Percentiles rank a stretch among this genome's conserved stretches.
These are phyloP conservation scores for Dreissena polymorpha DNA, from an alignment of 1,140 invertebrate genomes.

Conservation along the genomic window DNA sequence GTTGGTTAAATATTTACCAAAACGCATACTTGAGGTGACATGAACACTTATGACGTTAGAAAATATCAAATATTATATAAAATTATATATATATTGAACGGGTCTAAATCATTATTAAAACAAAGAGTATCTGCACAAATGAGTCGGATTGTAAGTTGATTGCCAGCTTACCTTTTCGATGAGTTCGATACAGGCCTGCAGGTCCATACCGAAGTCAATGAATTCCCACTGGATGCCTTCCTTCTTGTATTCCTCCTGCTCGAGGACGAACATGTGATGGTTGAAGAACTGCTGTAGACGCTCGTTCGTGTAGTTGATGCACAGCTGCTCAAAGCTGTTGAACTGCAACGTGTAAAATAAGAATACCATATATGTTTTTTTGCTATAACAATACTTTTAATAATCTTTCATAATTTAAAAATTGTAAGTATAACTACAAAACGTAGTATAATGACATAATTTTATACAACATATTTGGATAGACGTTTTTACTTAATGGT, in stretches of 20 bases:
- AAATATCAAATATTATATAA: no score
- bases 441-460: no score
- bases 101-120: no score
- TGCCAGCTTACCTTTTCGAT: constrained; percentile 94
- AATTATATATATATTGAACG: no score
- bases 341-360: constrained; percentile 90
- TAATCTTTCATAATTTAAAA: no score
- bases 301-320: constrained; percentile 99
- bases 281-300: constrained; percentile 99
- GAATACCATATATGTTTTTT: no score
- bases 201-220: constrained; percentile 99
- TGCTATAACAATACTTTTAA: background rate
- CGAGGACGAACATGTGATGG: constrained; percentile 99
- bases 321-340: constrained; percentile 99
- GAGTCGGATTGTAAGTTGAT: background rate
- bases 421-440: no score
- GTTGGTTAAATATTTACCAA: background rate
- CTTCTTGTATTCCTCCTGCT: constrained; percentile 99
- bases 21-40: background rate
- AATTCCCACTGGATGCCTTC: constrained; percentile 99
- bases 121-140: no score
- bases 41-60: no score
- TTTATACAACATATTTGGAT: no score
- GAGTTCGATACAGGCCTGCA: constrained; percentile 98
- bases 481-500: no score